These are phyloP conservation scores for Ellobius talpinus DNA, from an alignment of 2,113 vertebrate genomes.

Conservation along the genomic window DNA sequence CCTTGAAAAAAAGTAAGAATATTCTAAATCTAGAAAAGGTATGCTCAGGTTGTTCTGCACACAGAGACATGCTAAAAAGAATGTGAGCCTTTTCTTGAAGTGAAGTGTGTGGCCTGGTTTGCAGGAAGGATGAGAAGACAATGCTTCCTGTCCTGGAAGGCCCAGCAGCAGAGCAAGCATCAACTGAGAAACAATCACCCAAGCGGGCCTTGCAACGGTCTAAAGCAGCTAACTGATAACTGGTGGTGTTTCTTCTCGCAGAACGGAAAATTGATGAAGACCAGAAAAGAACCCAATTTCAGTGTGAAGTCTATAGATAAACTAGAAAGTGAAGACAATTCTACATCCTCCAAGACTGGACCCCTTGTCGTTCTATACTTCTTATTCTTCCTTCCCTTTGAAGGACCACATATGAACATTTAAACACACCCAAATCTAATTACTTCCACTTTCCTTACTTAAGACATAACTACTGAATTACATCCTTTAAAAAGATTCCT, in stretches of 20 bases:
- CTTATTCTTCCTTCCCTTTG: neutral
- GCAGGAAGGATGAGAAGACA: conserved; percentile 2
- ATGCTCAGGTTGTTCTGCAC: neutral
- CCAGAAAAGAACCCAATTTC: neutral
- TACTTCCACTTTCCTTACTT: conserved; percentile 7
- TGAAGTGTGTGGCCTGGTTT: neutral
- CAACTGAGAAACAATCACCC: neutral
- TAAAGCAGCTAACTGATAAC: neutral
- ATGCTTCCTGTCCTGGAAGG: conserved; percentile 1
- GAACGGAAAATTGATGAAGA: neutral
- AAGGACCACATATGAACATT: neutral
- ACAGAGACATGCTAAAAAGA: neutral
- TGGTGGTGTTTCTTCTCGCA: neutral
- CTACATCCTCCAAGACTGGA: neutral
- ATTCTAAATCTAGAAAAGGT: neutral
- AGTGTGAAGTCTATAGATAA: neutral
- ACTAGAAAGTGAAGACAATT: neutral
- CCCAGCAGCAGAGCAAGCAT: neutral
- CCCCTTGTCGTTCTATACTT: neutral
- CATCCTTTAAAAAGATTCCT: conserved; percentile 34
- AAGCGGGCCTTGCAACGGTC: conserved; percentile 21
- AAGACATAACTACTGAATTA: neutral
- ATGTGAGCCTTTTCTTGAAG: conserved; percentile 5
- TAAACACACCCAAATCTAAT: neutral
- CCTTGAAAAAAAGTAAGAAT: neutral